Conservation (phyloP, 2,797 vertebrate genomes). For the Cercopithecus mitis region DNA sequence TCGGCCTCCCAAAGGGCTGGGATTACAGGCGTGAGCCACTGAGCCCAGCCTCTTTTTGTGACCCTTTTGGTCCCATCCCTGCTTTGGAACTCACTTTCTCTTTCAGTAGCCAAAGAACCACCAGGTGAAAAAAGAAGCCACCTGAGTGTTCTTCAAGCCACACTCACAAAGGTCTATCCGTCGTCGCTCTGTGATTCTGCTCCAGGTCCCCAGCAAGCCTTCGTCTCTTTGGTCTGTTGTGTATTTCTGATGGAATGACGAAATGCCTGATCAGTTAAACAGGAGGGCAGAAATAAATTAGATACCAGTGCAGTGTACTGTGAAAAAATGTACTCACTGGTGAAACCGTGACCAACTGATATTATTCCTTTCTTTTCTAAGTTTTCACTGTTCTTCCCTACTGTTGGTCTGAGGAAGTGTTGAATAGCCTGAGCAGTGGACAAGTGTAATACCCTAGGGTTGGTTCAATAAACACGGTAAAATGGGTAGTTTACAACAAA, state of each 20-base stretch:
- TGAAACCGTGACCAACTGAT: not conserved
- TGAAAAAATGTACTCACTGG: not conserved
- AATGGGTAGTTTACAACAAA: not conserved
- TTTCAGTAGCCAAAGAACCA: not conserved
- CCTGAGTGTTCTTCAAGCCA: accelerated
- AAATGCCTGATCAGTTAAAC: not conserved
- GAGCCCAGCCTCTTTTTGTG: not conserved
- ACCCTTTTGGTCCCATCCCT: not conserved
- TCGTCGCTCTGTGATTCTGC: not conserved
- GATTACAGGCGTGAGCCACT: not conserved
- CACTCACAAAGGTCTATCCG: accelerated
- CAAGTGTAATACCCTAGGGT: not conserved
- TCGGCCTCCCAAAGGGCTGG: not conserved
- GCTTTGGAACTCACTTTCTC: not conserved
- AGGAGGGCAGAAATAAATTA: not conserved
- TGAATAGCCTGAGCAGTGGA: not conserved
- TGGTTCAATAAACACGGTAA: not conserved
- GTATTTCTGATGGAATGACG: not conserved
- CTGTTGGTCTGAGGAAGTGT: not conserved
- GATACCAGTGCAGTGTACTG: too few relatives aligned
- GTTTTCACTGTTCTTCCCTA: not conserved
- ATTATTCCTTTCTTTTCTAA: not conserved
- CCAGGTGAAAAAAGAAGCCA: not conserved
- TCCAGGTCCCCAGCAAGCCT: not conserved
- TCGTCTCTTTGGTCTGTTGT: not conserved